Evolutionary conservation across 2,113 vertebrate species (phyloP).

Genomic region (Muscicapa adusta): DNA sequence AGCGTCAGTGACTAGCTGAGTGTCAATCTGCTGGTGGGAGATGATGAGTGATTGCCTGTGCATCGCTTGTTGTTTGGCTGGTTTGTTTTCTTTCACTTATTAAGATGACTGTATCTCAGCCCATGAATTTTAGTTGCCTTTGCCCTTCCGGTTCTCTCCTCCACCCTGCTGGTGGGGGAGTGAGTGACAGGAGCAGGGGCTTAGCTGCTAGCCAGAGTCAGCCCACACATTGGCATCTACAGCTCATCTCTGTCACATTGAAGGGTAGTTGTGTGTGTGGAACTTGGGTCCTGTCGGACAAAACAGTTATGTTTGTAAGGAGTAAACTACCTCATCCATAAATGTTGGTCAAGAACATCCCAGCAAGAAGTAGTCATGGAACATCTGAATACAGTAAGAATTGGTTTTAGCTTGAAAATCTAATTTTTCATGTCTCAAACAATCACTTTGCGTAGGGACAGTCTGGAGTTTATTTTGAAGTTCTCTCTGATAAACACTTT

Average conservation of each 20-base stretch:
- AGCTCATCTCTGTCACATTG: not conserved
- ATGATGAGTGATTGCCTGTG: not conserved
- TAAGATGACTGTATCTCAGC: not conserved
- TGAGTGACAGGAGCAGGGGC: accelerated
- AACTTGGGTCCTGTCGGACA: not conserved
- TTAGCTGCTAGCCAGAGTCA: not conserved
- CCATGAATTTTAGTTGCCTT: not conserved
- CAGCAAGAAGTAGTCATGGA: not conserved
- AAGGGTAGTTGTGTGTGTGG: not conserved
- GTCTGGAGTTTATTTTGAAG: not conserved
- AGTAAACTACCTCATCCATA: not conserved
- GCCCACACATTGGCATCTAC: no score
- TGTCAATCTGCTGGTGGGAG: not conserved
- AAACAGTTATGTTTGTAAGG: not conserved
- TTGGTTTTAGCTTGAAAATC: not conserved
- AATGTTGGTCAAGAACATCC: not conserved
- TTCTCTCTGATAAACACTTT: not conserved
- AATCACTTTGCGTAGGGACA: not conserved
- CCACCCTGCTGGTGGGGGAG: not conserved
- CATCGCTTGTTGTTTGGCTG: not conserved
- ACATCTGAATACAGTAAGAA: not conserved
- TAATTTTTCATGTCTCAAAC: not conserved
- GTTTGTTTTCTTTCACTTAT: not conserved
- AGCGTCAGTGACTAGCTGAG: not conserved
- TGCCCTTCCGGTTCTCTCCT: not conserved